Evolutionary conservation across 2,113 vertebrate genomes (phyloP).

Genomic region (Dolichotis patagonum): DNA sequence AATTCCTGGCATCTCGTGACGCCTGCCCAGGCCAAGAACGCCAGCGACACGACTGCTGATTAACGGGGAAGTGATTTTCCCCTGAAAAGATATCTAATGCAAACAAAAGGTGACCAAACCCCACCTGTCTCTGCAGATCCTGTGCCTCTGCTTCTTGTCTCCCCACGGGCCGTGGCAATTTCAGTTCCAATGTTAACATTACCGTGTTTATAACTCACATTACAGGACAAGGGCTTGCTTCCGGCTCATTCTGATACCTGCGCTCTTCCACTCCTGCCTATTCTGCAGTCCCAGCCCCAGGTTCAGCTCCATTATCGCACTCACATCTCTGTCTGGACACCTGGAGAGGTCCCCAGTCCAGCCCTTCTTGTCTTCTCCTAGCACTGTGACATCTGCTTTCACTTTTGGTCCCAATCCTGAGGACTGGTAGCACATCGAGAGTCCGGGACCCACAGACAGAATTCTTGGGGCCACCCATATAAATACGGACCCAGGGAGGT

Average conservation of each 20-base stretch:
- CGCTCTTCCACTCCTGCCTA: not conserved
- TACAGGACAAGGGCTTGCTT: not conserved
- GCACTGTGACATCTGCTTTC: not conserved
- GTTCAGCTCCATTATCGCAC: not conserved
- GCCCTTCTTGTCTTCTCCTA: not conserved
- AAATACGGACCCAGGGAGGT: not conserved
- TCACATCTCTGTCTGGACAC: not conserved
- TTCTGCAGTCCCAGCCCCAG: not conserved
- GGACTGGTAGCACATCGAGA: not conserved
- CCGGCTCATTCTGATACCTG: not conserved
- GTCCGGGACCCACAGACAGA: not conserved
- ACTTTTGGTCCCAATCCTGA: not conserved
- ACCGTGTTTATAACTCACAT: not conserved
- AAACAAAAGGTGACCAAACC: not conserved
- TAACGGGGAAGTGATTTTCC: slow-evolving; percentile 24
- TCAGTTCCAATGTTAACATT: not conserved
- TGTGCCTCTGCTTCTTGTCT: not conserved
- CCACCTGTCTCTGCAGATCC: not conserved
- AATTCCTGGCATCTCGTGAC: slow-evolving; percentile 73
- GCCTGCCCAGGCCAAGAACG: slow-evolving; percentile 40
- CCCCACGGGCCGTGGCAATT: not conserved
- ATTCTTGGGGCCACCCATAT: not conserved
- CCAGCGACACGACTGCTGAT: slow-evolving; percentile 59
- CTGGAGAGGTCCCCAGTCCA: not conserved
- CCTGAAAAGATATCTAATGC: not conserved